Evolutionary conservation across 2,113 vertebrate genomes (phyloP).

Genomic region (human): DNA sequence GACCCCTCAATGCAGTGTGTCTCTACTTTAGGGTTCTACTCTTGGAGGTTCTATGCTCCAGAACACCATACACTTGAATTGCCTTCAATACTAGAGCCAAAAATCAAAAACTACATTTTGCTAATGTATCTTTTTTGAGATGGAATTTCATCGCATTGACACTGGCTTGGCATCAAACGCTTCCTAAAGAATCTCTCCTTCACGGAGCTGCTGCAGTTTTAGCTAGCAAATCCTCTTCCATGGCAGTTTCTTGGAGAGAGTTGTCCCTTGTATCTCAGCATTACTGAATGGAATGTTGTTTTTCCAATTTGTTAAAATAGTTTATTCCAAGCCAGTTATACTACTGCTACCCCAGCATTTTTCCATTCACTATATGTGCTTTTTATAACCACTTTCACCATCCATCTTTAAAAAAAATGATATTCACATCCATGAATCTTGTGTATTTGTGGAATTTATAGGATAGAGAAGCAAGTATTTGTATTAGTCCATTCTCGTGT

Average conservation of each 20-base stretch:
- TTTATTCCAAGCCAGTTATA: background rate
- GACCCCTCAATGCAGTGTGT: background rate
- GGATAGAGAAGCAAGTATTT: background rate
- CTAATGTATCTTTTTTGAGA: background rate
- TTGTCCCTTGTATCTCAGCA: background rate
- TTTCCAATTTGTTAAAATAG: background rate
- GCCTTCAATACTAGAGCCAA: background rate
- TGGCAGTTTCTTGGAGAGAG: background rate
- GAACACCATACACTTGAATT: background rate
- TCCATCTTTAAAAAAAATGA: background rate
- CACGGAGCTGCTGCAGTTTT: background rate
- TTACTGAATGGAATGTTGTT: background rate
- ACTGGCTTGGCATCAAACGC: background rate
- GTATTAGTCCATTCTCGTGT: too few species aligned
- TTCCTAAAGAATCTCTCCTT: background rate
- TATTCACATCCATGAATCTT: background rate
- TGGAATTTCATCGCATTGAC: background rate
- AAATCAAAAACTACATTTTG: background rate
- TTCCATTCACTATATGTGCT: background rate
- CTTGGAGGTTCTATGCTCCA: background rate
- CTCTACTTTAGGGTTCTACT: background rate
- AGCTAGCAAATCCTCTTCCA: background rate
- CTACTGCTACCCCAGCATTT: background rate
- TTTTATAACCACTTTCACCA: slow-evolving; percentile 15
- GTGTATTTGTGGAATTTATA: background rate